These are phyloP conservation scores for Gambusia holbrooki DNA, from an alignment of 2,113 vertebrate species.

Conservation along the genomic window DNA sequence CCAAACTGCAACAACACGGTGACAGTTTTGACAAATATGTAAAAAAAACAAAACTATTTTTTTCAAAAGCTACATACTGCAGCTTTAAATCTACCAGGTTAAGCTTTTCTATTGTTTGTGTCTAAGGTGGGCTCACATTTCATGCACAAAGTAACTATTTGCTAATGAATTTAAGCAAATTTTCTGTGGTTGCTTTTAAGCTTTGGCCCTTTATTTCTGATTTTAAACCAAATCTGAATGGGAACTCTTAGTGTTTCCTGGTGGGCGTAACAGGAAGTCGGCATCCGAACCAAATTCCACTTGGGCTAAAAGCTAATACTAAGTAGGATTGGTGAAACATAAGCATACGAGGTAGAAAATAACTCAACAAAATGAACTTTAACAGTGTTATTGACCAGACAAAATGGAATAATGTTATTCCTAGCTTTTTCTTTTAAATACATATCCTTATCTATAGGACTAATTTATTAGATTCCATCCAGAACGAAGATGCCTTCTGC, in stretches of 20 bases:
- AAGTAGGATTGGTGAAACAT: constrained; percentile 10
- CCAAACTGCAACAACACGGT: no score
- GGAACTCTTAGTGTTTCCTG: background rate
- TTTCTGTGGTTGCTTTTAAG: no score
- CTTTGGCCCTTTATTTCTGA: background rate
- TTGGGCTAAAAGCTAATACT: background rate
- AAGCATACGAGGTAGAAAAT: constrained; percentile 9
- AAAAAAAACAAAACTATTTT: no score
- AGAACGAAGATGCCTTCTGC: constrained; percentile 21
- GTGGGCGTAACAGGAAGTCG: background rate
- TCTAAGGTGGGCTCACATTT: background rate
- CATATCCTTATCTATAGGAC: background rate
- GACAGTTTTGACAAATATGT: no score
- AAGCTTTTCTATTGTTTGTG: background rate
- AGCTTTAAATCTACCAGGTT: background rate
- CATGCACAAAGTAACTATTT: no score
- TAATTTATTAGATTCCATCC: background rate
- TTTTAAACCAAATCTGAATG: background rate
- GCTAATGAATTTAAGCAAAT: no score
- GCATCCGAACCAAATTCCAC: background rate
- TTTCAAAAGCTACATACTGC: no score
- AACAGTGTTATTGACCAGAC: background rate
- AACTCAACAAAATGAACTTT: background rate
- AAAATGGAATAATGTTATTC: background rate
- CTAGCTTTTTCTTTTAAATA: background rate